A percentile compares a stretch with the other conserved stretches of the same genome.
phyloP scores from a whole-genome alignment of 2,113 vertebrate genomes.

The Melanotaenia duboulayi region DNA sequence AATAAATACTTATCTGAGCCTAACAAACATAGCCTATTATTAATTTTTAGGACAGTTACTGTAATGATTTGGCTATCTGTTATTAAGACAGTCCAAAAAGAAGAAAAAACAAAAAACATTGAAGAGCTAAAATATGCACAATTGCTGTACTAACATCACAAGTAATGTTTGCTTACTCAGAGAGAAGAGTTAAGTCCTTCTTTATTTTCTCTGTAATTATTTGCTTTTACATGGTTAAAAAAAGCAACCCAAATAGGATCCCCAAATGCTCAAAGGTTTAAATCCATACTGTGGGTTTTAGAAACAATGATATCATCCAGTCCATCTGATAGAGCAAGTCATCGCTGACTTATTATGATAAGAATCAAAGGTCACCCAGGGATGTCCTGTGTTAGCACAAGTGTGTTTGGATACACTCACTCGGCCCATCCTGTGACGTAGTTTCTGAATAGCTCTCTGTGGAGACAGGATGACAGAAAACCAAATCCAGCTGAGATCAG shows the following conservation, averaged over 20 bases:
- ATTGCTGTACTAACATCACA: neutral
- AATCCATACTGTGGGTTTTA: slow-evolving; percentile 18
- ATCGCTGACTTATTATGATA: slow-evolving; percentile 59
- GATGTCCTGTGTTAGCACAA: slow-evolving; percentile 58
- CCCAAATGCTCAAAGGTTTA: slow-evolving; percentile 13
- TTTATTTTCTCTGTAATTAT: neutral
- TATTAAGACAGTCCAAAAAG: too few species aligned
- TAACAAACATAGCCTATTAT: too few species aligned
- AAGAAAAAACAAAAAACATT: too few species aligned
- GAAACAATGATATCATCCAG: slow-evolving; percentile 53
- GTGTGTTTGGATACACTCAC: slow-evolving; percentile 66
- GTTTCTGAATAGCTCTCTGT: slow-evolving; percentile 41
- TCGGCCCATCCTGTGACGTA: slow-evolving; percentile 73
- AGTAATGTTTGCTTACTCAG: neutral
- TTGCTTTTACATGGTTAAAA: neutral
- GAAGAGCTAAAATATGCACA: neutral
- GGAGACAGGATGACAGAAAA: slow-evolving; percentile 65
- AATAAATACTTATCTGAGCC: too few species aligned
- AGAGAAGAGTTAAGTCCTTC: neutral
- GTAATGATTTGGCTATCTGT: too few species aligned
- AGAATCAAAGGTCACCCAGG: slow-evolving; percentile 54
- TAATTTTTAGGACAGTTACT: too few species aligned
- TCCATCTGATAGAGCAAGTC: slow-evolving; percentile 28
- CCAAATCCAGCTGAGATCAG: slow-evolving; percentile 46
- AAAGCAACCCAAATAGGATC: neutral